Evolutionary conservation across 2,113 vertebrate species (phyloP).

Genomic region (Misgurnus mizolepis): DNA sequence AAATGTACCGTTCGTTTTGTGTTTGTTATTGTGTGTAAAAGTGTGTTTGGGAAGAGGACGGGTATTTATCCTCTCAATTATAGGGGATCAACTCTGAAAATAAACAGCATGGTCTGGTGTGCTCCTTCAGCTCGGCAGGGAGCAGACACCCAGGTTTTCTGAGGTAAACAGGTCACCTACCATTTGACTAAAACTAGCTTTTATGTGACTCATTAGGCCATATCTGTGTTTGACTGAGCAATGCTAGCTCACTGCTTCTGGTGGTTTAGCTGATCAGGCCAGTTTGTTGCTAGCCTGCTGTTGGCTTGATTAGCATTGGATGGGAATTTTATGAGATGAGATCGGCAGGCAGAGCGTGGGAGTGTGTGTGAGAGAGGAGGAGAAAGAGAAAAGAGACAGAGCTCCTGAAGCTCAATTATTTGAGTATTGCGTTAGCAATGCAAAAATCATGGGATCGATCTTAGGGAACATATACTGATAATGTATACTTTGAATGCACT

Average conservation of each 20-base stretch:
- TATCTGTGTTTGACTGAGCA: not conserved
- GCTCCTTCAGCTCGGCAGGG: conserved; percentile 22
- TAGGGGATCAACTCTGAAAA: conserved; percentile 66
- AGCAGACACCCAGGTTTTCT: not conserved
- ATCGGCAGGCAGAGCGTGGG: conserved; percentile 31
- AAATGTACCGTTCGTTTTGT: not conserved
- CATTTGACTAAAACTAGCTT: conserved; percentile 2
- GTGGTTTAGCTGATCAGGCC: conserved; percentile 34
- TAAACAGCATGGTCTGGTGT: conserved; percentile 50
- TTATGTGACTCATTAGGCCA: not conserved
- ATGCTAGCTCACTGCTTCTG: conserved; percentile 5
- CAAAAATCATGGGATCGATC: too few relatives aligned
- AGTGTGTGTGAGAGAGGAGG: not conserved
- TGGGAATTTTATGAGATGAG: conserved; percentile 32
- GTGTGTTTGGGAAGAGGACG: not conserved
- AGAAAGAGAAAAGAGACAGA: conserved; percentile 14
- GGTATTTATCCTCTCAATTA: conserved; percentile 64
- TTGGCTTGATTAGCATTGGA: conserved; percentile 44
- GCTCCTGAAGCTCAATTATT: too few relatives aligned
- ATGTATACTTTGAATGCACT: too few relatives aligned
- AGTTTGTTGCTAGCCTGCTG: conserved; percentile 32
- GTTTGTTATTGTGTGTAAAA: conserved; percentile 7
- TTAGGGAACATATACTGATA: too few relatives aligned
- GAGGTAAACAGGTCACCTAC: conserved; percentile 15
- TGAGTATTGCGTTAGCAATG: too few relatives aligned